These are phyloP conservation scores for Pyrgus malvae DNA, from an alignment of 2,888 invertebrate species.

Conservation along the genomic window DNA sequence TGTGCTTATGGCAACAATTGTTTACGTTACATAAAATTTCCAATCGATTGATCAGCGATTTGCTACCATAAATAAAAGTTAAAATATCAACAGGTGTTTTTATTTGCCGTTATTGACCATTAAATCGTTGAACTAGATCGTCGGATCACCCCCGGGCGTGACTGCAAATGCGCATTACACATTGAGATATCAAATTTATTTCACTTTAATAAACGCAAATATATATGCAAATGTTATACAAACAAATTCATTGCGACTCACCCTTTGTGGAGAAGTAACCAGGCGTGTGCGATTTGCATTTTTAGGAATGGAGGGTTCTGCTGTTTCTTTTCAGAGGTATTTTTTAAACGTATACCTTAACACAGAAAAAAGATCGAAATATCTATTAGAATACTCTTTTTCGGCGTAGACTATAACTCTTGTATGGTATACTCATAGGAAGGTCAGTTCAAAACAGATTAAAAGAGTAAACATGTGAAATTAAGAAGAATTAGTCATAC, in stretches of 20 bases:
- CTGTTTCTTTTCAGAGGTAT: neutral
- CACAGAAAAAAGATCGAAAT: too few species aligned
- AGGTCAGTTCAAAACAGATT: too few species aligned
- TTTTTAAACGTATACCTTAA: neutral
- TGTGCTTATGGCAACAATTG: too few species aligned
- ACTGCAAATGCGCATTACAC: constrained; percentile 28
- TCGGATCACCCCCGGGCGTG: constrained; percentile 38
- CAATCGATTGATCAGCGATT: too few species aligned
- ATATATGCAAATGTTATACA: constrained; percentile 58
- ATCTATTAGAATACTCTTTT: too few species aligned
- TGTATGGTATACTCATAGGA: too few species aligned
- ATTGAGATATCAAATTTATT: constrained; percentile 65
- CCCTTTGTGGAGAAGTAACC: constrained; percentile 29
- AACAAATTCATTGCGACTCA: constrained; percentile 46
- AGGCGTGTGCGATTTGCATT: constrained; percentile 1
- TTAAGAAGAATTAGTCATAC: too few species aligned
- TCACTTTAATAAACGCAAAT: constrained; percentile 68
- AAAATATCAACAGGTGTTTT: constrained; percentile 36
- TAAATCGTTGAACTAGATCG: constrained; percentile 31
- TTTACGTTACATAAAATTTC: too few species aligned
- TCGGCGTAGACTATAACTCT: too few species aligned
- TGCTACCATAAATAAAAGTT: too few species aligned
- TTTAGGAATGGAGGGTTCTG: constrained; percentile 4
- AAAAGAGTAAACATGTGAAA: too few species aligned
- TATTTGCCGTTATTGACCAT: constrained; percentile 38